These are phyloP conservation scores for Galaxias olidus DNA, from an alignment of 2,797 vertebrate species.

Conservation along the genomic window DNA sequence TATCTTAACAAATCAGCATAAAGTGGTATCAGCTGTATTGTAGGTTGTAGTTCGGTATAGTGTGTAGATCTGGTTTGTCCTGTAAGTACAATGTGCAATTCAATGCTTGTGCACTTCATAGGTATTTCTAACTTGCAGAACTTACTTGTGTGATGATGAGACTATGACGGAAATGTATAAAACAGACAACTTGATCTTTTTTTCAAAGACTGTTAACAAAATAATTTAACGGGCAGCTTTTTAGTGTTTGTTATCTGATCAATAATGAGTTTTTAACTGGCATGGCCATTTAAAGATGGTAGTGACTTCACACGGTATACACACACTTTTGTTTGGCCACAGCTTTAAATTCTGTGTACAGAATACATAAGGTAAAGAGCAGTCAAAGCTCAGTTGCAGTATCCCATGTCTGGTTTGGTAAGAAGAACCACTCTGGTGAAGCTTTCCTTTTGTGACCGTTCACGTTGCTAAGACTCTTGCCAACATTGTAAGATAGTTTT, in stretches of 20 bases:
- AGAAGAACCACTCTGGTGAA: constrained; percentile 64
- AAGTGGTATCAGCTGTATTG: constrained; percentile 58
- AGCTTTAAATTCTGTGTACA: constrained; percentile 1
- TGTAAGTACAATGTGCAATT: constrained; percentile 45
- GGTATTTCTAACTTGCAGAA: no score
- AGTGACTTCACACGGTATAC: constrained; percentile 45
- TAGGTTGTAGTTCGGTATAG: constrained; percentile 28
- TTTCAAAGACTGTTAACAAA: constrained; percentile 60
- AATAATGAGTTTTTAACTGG: no score
- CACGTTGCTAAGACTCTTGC: constrained; percentile 62
- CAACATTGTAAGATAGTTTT: constrained; percentile 70
- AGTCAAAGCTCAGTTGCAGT: constrained; percentile 43
- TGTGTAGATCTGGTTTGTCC: constrained; percentile 48
- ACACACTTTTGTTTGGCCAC: constrained; percentile 53
- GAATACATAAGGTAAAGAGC: constrained; percentile 28
- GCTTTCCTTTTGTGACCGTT: constrained; percentile 62
- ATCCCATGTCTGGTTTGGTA: constrained; percentile 44
- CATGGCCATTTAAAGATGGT: constrained; percentile 13
- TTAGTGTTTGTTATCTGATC: no score
- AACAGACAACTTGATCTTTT: no score
- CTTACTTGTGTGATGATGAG: no score
- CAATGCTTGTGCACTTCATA: no score
- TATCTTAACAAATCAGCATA: constrained; percentile 59
- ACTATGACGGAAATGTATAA: no score
- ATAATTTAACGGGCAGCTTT: background rate